Evolutionary conservation across 2,888 invertebrate genomes (phyloP), one percentile per base, ranked within the genome.

Genomic region (Perithous albicinctus): DNA sequence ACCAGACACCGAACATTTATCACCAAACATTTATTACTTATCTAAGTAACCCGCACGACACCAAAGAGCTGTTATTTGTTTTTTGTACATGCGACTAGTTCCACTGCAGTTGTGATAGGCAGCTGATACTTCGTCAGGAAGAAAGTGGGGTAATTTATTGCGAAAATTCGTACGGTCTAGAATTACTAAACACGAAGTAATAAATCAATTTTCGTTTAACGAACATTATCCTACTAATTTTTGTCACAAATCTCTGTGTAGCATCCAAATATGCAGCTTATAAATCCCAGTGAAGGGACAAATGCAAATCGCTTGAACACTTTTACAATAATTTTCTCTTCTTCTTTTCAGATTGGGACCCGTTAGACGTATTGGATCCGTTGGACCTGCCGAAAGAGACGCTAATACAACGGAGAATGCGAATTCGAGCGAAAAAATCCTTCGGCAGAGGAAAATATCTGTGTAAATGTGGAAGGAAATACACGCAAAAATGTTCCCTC

Each of bases 401-500:
- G 2, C 12, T 35, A 2, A 32, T 67, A 5, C 51, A 61, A 8
- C 72, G 59, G 15, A 66, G 72, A 38, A 26, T 46, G 1, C 64
- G 75, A 41, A 59, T 35, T 6, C 75, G 75, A 6, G 38, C 54
- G 7, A 78, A 18, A 54, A 66, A 20, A 70, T 6, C 26, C 12
- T 15, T 77, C 7, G 59, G 72, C 35, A 61, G 59, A 26, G 18
- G 43, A 29, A 56, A 76, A 12, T 84, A 82, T 67, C 23, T 81
- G 29, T 86, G 86, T 66, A 85, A 85, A 12, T 93, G 93, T 80
- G 90, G 90, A 51, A 90, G 90, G 72, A 81, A 80, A 32, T 93
- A 93, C 87, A 90, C 86, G 66, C 87, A 89, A 61, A 89, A 89
- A 75, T 88, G 91, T 35, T 92, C 91, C 7, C 84, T 93, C 41